These are phyloP conservation scores for Lepidostoma basale DNA, from an alignment of 1,140 invertebrate species.

Conservation along the genomic window DNA sequence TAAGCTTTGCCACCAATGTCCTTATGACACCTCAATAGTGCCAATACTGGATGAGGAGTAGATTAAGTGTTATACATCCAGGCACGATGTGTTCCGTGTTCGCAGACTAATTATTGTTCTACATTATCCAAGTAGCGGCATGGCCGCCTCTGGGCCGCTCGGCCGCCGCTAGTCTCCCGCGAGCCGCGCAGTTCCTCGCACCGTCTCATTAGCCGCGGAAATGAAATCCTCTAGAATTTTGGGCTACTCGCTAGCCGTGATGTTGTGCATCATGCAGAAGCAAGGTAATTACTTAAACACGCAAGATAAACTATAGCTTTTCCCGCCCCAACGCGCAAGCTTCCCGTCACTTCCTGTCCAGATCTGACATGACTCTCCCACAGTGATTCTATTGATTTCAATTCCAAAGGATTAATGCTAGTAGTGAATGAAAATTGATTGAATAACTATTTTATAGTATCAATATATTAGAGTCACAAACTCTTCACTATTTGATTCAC, in stretches of 20 bases:
- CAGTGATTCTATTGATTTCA: too few relatives aligned
- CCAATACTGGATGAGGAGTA: too few relatives aligned
- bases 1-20: too few relatives aligned
- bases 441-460: too few relatives aligned
- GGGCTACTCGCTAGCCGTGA: slow-evolving; percentile 33
- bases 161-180: slow-evolving; percentile 14
- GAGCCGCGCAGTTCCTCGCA: slow-evolving; percentile 25
- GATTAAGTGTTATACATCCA: too few relatives aligned
- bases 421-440: too few relatives aligned
- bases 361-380: too few relatives aligned
- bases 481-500: too few relatives aligned
- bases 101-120: slow-evolving; percentile 6
- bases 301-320: background rate
- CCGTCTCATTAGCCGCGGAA: background rate
- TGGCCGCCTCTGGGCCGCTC: background rate
- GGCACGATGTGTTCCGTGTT: background rate
- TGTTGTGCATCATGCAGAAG: slow-evolving; percentile 36
- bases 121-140: background rate
- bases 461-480: too few relatives aligned
- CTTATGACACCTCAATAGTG: too few relatives aligned
- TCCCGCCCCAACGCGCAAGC: background rate
- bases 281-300: slow-evolving; percentile 37
- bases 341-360: too few relatives aligned
- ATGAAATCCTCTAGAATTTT: slow-evolving; percentile 39
- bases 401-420: too few relatives aligned